Percentiles rank a stretch among this genome's conserved stretches.
Evolutionary conservation across 1,140 invertebrate species (phyloP).

Genomic region (Muscidifurax raptorellus): DNA sequence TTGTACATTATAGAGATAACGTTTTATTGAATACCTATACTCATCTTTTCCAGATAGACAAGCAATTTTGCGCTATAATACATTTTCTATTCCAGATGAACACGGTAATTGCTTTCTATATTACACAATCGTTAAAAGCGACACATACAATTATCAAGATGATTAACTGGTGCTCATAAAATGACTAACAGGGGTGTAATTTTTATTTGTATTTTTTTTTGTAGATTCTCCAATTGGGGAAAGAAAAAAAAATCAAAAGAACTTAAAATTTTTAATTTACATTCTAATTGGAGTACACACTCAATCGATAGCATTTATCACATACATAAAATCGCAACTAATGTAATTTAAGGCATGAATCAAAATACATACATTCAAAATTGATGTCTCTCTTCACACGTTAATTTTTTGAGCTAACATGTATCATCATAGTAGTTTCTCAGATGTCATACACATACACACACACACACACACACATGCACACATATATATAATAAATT

Average conservation of each 20-base stretch:
- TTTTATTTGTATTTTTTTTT: too few species aligned
- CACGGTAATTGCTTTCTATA: slow-evolving; percentile 50
- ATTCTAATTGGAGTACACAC: too few species aligned
- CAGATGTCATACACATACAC: neutral
- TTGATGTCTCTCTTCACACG: too few species aligned
- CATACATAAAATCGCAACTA: neutral
- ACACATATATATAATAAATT: neutral
- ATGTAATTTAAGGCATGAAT: neutral
- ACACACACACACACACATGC: too few species aligned
- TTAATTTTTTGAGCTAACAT: neutral
- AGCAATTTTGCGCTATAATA: slow-evolving; percentile 52
- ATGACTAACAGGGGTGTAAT: too few species aligned
- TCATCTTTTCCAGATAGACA: slow-evolving; percentile 39
- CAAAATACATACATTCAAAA: too few species aligned
- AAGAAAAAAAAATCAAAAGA: too few species aligned
- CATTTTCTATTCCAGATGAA: slow-evolving; percentile 50
- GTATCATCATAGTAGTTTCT: neutral
- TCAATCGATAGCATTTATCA: too few species aligned
- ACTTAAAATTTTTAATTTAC: too few species aligned
- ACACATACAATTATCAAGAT: neutral
- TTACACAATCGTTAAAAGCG: too few species aligned
- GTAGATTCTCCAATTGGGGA: too few species aligned
- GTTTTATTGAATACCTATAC: neutral
- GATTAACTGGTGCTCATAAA: too few species aligned
- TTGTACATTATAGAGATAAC: neutral